Percentiles rank a stretch among this genome's conserved stretches.
Conservation (phyloP, 2,888 invertebrate genomes). For the Volucella bombylans region DNA sequence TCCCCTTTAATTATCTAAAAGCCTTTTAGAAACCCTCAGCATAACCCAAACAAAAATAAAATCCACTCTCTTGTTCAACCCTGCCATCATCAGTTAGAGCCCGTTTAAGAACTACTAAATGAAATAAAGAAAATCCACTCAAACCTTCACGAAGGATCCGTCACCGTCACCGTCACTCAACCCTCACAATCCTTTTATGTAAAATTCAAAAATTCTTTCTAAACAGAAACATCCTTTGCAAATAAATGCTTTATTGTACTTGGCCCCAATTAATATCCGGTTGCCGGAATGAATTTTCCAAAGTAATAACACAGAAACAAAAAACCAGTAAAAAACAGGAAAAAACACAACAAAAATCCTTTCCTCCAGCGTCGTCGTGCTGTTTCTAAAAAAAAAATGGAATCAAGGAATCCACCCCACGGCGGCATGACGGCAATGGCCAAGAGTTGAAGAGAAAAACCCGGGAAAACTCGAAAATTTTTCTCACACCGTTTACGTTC, state of each 20-base stretch:
- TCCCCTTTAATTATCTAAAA: conserved; percentile 22
- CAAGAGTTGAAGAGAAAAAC: conserved; percentile 12
- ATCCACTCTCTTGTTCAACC: conserved; percentile 24
- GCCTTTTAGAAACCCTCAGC: conserved; percentile 8
- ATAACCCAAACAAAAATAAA: conserved; percentile 12
- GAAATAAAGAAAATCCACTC: conserved; percentile 41
- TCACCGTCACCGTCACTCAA: conserved; percentile 22
- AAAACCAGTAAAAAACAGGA: conserved; percentile 2
- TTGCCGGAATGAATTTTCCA: conserved; percentile 64
- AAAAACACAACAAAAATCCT: not conserved
- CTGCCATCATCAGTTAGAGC: conserved; percentile 23
- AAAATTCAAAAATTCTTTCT: conserved; percentile 28
- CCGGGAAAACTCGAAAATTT: conserved; percentile 25
- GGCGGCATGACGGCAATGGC: not conserved
- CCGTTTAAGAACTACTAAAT: conserved; percentile 35
- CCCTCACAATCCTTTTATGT: conserved; percentile 30
- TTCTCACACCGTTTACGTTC: conserved; percentile 30
- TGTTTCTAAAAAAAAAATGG: not conserved
- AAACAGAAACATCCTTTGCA: conserved; percentile 29
- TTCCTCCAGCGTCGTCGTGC: not conserved
- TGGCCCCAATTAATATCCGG: conserved; percentile 73
- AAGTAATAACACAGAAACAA: conserved; percentile 46
- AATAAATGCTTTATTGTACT: conserved; percentile 69
- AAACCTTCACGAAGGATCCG: not conserved
- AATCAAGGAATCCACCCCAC: not conserved